Percentiles rank a stretch among this genome's conserved stretches.
phyloP scores from a whole-genome alignment of 2,113 vertebrate species.

The Barnardius zonarius region DNA sequence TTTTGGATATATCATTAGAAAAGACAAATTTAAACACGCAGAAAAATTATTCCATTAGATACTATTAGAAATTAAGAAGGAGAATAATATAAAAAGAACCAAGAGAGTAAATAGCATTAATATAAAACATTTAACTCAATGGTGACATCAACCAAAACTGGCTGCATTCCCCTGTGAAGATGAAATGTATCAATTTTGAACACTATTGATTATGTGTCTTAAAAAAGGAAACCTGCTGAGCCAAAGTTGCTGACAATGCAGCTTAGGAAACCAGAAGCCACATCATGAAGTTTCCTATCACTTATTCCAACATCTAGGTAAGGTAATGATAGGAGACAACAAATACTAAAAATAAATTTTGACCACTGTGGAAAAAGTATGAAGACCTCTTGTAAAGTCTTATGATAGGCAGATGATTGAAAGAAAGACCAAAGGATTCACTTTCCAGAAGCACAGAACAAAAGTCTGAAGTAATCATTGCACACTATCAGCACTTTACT shows the following conservation, averaged over 20 bases:
- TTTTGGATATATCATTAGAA: neutral
- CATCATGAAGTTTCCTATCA: neutral
- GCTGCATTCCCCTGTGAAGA: neutral
- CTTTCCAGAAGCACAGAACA: neutral
- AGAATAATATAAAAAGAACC: neutral
- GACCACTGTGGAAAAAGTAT: neutral
- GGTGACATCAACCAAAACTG: neutral
- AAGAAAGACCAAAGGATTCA: neutral
- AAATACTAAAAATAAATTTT: neutral
- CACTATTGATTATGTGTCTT: neutral
- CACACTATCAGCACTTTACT: neutral
- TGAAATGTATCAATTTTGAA: neutral
- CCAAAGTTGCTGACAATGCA: neutral
- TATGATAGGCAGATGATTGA: neutral
- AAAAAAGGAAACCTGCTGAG: neutral
- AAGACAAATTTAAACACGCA: neutral
- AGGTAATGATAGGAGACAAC: neutral
- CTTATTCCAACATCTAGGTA: neutral
- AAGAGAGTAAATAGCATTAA: neutral
- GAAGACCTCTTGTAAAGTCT: neutral
- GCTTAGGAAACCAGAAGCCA: neutral
- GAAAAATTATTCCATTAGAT: neutral
- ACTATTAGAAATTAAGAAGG: neutral
- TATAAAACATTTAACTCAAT: neutral
- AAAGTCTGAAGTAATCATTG: neutral